phyloP scores from a whole-genome alignment of 1,140 invertebrate species.

The Periplaneta americana region DNA sequence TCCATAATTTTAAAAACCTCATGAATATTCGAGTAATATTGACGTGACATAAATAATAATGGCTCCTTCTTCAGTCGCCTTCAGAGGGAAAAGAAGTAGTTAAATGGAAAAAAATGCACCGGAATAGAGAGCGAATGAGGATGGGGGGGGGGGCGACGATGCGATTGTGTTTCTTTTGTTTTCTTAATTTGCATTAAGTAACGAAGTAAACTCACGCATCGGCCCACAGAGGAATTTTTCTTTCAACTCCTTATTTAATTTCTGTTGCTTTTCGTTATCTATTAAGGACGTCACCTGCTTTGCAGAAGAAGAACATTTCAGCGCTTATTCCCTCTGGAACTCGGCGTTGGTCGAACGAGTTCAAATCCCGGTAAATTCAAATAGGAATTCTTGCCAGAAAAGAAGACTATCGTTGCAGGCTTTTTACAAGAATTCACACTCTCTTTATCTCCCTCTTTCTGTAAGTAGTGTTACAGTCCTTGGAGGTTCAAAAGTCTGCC shows the following conservation, averaged over 20 bases:
- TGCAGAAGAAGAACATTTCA: no score
- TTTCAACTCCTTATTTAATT: background rate
- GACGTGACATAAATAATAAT: slow-evolving; percentile 9
- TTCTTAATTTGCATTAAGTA: slow-evolving; percentile 8
- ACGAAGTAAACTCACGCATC: background rate
- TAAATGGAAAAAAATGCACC: background rate
- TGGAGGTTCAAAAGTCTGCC: no score
- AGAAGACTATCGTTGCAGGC: no score
- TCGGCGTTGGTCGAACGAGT: no score
- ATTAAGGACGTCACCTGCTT: no score
- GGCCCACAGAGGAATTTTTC: background rate
- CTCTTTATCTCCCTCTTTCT: no score
- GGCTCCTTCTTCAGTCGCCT: background rate
- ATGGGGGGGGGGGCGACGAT: background rate
- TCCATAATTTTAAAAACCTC: slow-evolving; percentile 10
- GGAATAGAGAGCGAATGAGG: background rate
- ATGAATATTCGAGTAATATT: slow-evolving; percentile 7
- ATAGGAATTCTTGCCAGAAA: no score
- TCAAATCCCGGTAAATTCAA: no score
- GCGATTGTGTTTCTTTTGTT: background rate
- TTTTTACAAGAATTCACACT: no score
- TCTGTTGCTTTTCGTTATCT: background rate
- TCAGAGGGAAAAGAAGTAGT: background rate
- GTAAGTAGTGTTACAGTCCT: no score
- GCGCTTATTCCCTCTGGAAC: no score